Evolutionary conservation across 2,113 vertebrate genomes (phyloP).

Genomic region (Trematomus loennbergii): DNA sequence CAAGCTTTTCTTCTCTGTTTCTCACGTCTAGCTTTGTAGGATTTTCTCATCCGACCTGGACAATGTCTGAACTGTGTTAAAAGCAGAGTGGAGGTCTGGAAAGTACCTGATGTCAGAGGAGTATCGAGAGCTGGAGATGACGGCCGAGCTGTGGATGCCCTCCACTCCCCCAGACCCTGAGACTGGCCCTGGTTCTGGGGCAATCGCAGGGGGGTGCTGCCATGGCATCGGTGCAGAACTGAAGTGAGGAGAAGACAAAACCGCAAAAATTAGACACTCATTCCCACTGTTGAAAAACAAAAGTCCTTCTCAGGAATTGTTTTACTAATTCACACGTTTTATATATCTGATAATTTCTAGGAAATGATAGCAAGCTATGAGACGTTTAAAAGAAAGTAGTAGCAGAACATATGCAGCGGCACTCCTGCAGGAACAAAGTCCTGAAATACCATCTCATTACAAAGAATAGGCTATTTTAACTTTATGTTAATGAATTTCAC

Average conservation of each 20-base stretch:
- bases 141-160: constrained; percentile 75
- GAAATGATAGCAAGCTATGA: neutral
- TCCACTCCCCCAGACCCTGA: constrained; percentile 82
- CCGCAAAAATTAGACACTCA: neutral
- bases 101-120: constrained; percentile 76
- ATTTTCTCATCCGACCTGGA: neutral
- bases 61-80: neutral
- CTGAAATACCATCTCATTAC: neutral
- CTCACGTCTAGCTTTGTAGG: constrained; percentile 4
- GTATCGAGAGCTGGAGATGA: constrained; percentile 75
- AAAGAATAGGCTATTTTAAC: too few relatives aligned
- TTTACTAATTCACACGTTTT: too few relatives aligned
- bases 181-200: constrained; percentile 71
- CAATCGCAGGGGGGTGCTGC: constrained; percentile 74
- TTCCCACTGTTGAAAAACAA: neutral
- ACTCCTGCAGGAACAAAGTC: neutral
- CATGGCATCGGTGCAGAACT: constrained; percentile 82
- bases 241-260: neutral
- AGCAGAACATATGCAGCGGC: neutral
- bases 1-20: neutral
- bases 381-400: neutral
- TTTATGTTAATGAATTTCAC: neutral
- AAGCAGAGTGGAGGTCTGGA: neutral
- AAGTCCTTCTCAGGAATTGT: too few relatives aligned
- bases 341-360: neutral